Evolutionary conservation across 2,797 vertebrate species (phyloP).

Genomic region (Anolis apletophallus): DNA sequence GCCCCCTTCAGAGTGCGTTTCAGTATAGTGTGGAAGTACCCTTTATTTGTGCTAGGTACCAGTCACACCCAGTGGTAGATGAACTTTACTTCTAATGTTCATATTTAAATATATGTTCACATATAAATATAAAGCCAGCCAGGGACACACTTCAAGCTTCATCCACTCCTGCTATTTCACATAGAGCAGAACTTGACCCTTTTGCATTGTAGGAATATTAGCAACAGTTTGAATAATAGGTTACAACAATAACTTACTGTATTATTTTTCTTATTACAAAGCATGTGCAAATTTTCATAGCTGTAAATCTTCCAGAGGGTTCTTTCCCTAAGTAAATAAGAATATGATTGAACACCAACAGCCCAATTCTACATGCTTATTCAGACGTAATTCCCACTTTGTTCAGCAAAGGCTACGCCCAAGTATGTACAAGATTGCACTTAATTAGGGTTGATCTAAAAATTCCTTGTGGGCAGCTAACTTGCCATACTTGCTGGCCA

Average conservation of each 20-base stretch:
- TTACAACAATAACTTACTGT: too few species aligned
- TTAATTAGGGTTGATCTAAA: slow-evolving; percentile 23
- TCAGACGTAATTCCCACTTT: neutral
- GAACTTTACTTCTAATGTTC: neutral
- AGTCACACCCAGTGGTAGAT: neutral
- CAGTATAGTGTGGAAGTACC: too few species aligned
- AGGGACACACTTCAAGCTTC: neutral
- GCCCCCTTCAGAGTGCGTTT: too few species aligned
- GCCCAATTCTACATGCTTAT: neutral
- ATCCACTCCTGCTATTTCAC: neutral
- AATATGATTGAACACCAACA: neutral
- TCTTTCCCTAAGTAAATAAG: neutral
- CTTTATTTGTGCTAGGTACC: neutral
- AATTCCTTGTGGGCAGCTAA: slow-evolving; percentile 32
- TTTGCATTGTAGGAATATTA: neutral
- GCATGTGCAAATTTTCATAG: neutral
- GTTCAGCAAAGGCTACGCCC: neutral
- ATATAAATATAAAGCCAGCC: neutral
- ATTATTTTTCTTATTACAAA: neutral
- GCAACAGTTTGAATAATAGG: neutral
- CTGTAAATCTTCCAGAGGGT: neutral
- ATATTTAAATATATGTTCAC: neutral
- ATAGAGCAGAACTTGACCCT: neutral
- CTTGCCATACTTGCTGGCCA: slow-evolving; percentile 21
- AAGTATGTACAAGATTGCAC: neutral